These are phyloP conservation scores for Anolis apletophallus DNA, from an alignment of 2,797 vertebrate species.

Conservation along the genomic window DNA sequence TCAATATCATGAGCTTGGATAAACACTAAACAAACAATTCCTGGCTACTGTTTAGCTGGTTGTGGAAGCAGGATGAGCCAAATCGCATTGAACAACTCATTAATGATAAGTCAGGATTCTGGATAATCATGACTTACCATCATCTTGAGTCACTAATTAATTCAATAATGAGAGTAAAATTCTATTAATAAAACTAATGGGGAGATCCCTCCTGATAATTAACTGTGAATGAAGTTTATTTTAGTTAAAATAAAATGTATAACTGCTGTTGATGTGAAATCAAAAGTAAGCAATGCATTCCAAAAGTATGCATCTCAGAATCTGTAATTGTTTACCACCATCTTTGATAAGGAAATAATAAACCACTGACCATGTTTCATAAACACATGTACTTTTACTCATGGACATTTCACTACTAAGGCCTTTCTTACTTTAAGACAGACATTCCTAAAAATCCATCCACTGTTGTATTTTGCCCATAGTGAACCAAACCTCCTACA, in stretches of 20 bases:
- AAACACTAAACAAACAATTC: background rate
- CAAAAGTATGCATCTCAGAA: background rate
- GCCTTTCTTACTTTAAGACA: constrained; percentile 3
- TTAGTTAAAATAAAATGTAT: constrained; percentile 3
- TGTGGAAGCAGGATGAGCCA: background rate
- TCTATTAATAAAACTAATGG: background rate
- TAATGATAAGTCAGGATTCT: background rate
- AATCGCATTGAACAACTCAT: background rate
- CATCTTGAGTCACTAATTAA: background rate
- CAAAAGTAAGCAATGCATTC: background rate
- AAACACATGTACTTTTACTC: background rate
- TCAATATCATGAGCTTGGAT: background rate
- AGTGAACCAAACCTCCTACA: background rate
- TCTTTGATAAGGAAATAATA: background rate
- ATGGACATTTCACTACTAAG: background rate
- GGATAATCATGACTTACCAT: background rate
- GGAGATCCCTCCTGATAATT: background rate
- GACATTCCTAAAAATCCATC: background rate
- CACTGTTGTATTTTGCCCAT: background rate
- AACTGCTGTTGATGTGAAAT: background rate
- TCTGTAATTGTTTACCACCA: background rate
- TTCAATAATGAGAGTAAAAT: background rate
- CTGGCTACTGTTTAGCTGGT: background rate
- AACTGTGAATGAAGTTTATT: background rate
- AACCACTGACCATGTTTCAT: background rate